A percentile compares a stretch with the other conserved stretches of the same genome.
Conservation (phyloP, 2,888 invertebrate genomes). For the Euplagia quadripunctaria region DNA sequence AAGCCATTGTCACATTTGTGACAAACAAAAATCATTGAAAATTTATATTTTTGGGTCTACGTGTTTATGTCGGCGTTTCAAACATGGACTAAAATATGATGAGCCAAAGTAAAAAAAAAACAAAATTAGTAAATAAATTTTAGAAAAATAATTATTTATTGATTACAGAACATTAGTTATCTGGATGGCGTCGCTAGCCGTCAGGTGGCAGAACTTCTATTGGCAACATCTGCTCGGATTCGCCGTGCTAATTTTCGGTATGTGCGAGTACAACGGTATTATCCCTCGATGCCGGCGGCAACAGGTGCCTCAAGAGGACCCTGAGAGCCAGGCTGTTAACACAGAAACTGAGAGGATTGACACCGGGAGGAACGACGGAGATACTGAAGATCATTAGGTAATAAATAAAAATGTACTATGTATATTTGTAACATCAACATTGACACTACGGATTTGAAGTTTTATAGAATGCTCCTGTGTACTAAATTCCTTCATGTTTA, state of each 20-base stretch:
- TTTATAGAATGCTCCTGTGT: background rate
- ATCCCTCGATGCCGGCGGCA: conserved; percentile 65
- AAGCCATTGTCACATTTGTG: too few relatives aligned
- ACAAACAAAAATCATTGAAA: too few relatives aligned
- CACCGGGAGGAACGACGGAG: conserved; percentile 20
- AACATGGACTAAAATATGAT: too few relatives aligned
- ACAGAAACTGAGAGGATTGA: conserved; percentile 51
- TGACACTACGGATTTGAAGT: background rate
- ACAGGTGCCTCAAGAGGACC: conserved; percentile 34
- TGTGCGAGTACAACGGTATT: conserved; percentile 93
- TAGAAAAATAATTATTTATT: too few relatives aligned
- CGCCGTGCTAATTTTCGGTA: conserved; percentile 91
- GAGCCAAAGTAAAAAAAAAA: too few relatives aligned
- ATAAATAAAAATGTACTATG: background rate
- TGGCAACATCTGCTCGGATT: conserved; percentile 94
- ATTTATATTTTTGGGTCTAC: too few relatives aligned
- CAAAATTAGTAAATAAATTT: too few relatives aligned
- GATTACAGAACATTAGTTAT: conserved; percentile 93
- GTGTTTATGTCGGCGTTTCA: too few relatives aligned
- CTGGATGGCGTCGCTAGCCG: conserved; percentile 93
- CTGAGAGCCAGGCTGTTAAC: conserved; percentile 53
- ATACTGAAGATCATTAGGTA: conserved; percentile 24
- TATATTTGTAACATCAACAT: background rate
- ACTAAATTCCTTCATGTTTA: background rate
- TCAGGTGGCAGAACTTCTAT: conserved; percentile 94